phyloP scores from a whole-genome alignment of 2,113 vertebrate species.

The Nettapus auritus region DNA sequence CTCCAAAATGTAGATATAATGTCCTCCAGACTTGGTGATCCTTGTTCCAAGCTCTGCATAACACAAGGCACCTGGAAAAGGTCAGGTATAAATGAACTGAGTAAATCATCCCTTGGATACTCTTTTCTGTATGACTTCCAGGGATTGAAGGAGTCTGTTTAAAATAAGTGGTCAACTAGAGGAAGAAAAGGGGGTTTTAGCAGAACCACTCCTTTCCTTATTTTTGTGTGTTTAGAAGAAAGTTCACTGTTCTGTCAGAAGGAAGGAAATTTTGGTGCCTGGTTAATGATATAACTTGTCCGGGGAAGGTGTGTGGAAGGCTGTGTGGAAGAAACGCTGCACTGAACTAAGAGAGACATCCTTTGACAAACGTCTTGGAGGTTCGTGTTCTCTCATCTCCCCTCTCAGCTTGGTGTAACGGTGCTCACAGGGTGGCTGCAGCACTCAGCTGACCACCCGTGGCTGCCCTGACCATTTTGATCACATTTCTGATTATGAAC shows the following conservation, averaged over 20 bases:
- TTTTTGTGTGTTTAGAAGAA: not conserved
- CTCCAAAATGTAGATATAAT: constrained; percentile 89
- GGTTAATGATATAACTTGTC: not conserved
- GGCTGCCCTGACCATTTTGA: not conserved
- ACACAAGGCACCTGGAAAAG: constrained; percentile 81
- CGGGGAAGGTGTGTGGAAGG: not conserved
- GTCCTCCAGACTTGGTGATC: constrained; percentile 88
- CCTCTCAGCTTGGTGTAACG: not conserved
- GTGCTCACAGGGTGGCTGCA: not conserved
- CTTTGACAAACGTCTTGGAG: not conserved
- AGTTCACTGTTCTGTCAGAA: not conserved
- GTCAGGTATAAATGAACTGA: not conserved
- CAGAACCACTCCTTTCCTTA: not conserved
- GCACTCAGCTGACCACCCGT: not conserved
- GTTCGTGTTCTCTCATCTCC: not conserved
- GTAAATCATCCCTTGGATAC: not conserved
- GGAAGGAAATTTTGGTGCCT: not conserved
- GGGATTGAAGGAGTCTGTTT: not conserved
- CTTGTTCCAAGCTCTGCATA: constrained; percentile 91
- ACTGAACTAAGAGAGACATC: not conserved
- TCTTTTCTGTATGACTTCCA: not conserved
- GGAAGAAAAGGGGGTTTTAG: not conserved
- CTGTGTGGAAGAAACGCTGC: not conserved
- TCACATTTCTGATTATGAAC: not conserved
- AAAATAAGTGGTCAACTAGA: not conserved